Evolutionary conservation across 2,797 vertebrate genomes (phyloP), one percentile per base, ranked within the genome.

Genomic region (Paedocypris micromegethes): DNA sequence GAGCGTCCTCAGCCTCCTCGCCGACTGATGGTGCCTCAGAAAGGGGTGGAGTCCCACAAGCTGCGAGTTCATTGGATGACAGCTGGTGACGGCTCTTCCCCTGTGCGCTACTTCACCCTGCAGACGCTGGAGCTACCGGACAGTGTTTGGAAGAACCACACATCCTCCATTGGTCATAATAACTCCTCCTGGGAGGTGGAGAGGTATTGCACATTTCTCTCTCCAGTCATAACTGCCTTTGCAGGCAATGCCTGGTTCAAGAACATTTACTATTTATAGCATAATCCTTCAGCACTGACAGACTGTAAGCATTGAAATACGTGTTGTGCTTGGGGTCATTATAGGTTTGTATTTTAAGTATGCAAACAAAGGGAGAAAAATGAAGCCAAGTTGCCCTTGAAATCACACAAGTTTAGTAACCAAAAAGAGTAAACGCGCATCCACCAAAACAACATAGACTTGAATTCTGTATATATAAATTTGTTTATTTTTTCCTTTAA

Each of bases 1-100:
- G 96, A 95, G 56, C 91, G 93, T 2, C 94, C 96, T 0, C 91
- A 93, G 1, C 91, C 94, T 0, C 93, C 95, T 46, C 88, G 90
- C 70, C 88, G 92, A 77, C 81, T 96, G 77, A 74, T 77, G 6
- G 78, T 90, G 2, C 93, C 93, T 0, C 94, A 96, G 83, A 88
- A 90, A 0, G 88, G 91, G 0, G 92, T 98, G 66, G 89, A 91
- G 0, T 91, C 94, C 0, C 89, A 90, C 3, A 87, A 82, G 9
- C 86, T 98, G 45, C 81, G 64, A 69, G 81, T 98, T 72, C 84
- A 88, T 53, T 98, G 96, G 96, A 78, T 91, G 51, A 90, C 87
- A 0, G 93, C 94, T 2, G 88, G 91, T 0, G 92, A 96, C 0
- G 93, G 93, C 0, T 94, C 94, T 3, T 95, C 95, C 0, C 95